Evolutionary conservation across 2,113 vertebrate genomes (phyloP), one percentile per base, ranked within the genome.

Genomic region (Lasiurus borealis): DNA sequence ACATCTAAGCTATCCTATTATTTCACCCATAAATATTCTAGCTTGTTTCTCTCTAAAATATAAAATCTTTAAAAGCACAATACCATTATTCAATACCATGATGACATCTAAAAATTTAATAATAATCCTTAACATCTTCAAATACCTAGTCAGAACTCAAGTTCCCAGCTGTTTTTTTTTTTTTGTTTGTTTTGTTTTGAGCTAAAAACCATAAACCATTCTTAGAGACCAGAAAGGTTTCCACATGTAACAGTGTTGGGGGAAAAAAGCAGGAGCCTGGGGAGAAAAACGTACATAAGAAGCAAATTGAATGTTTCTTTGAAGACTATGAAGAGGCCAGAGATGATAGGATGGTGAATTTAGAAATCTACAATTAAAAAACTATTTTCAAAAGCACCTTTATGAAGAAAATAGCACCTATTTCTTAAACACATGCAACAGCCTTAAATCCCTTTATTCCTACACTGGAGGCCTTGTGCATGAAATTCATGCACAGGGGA

Each of bases 71-170:
- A 80, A 88, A 81, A 78, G 84, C 23, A 84, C 8, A 96, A 75
- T 52, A 84, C 40, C 72, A 90, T 12, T 90, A 16, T 80, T 27
- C 2, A 59, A 59, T 68, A 83, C 27, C 23, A 90, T 52, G 29
- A 90, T 34, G 44, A 80, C 25, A 57, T 46, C 88, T 40, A 54
- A 89, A 84, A 77, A 76, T 54, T 72, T 87, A 92, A 29, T 77
- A 91, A 31, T 31, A 52, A 94, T 86, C 77, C 64, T 81, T 90
- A 82, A 85, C n/a, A 87, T 46, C 50, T 81, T 88, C 44, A 95
- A 84, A 50, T 84, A 71, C 57, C 34, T 85, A 88, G 44, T 91
- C 48, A 90, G 91, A 73, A 21, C 16, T 88, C 44, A 69, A 78
- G 75, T 91, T 86, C 44, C 16, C 31, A 80, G 8, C 40, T 40